Evolutionary conservation across 2,113 vertebrate species (phyloP).

Genomic region (Tauraco erythrolophus): DNA sequence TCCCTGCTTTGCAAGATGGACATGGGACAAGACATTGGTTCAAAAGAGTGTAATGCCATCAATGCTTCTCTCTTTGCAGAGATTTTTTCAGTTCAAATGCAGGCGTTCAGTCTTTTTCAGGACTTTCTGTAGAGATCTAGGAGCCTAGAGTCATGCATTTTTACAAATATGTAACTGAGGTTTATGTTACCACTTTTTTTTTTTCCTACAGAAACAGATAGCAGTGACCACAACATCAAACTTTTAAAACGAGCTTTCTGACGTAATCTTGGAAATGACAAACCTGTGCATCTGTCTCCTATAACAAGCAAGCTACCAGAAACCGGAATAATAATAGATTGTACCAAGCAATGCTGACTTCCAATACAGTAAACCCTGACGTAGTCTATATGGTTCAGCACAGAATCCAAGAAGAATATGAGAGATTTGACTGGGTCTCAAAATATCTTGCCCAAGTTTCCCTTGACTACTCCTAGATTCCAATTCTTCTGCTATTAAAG

Average conservation of each 20-base stretch:
- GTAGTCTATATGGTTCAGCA: not conserved
- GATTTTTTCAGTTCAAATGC: not conserved
- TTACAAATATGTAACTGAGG: not conserved
- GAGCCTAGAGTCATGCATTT: not conserved
- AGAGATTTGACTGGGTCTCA: not conserved
- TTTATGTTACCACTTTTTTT: not conserved
- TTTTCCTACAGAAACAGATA: not conserved
- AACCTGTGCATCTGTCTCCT: not conserved
- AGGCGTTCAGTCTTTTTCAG: not conserved
- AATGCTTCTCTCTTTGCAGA: not conserved
- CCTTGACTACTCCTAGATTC: not conserved
- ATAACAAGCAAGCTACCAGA: not conserved
- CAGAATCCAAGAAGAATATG: not conserved
- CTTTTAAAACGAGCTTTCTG: not conserved
- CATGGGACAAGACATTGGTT: not conserved
- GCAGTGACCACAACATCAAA: not conserved
- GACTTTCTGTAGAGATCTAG: not conserved
- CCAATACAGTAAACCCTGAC: not conserved
- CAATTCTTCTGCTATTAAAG: not conserved
- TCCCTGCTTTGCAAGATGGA: not conserved
- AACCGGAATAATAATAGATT: not conserved
- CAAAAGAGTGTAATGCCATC: not conserved
- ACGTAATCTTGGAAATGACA: not conserved
- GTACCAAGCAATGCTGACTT: not conserved
- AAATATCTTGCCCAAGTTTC: not conserved